Evolutionary conservation across 2,888 invertebrate species (phyloP), one percentile per base, ranked within the genome.

Genomic region (Agrotis segetum): DNA sequence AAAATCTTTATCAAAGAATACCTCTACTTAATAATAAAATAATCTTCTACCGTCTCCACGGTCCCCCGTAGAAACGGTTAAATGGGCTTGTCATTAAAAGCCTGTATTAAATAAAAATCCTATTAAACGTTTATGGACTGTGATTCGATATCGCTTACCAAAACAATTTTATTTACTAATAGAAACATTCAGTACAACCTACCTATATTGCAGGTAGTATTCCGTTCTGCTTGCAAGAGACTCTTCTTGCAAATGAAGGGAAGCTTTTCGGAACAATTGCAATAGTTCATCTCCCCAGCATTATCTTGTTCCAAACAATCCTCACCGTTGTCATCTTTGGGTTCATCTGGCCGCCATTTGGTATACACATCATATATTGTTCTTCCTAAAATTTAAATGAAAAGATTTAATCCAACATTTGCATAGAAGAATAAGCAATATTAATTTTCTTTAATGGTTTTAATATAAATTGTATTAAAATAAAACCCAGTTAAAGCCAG

Each of bases 221-320:
- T 94, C 94, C 92, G 94, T 5, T 92, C 84, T 7, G 93, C 58
- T 0, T 86, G 78, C 2, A 74, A 70, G 0, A 91, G 78, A 0
- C 87, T 85, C 74, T 93, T 95, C 83, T 93, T 94, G 85, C 95
- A 95, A 7, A 94, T 88, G 71, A 92, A 95, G 0, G 92, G 88
- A 59, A 82, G 87, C n/a, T 80, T 81, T 2, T 74, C 69, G 9
- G 19, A 47, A 61, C 95, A 95, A 1, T 75, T 70, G 21, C 88
- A 89, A 50, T 94, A 94, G 50, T 92, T 66, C 65, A 93, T 77
- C 1, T 76, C 81, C 0, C 89, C 89, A 17, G 58, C 4, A 13
- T 14, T 17, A 19, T 60, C 16, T 34, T 47, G 66, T 60, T 19
- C 34, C 17, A 61, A 29, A 46, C 61, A 66, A 46, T 65, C 1